Conservation (phyloP, 2,113 vertebrate genomes). For the Ophthalmolycus amberensis region DNA sequence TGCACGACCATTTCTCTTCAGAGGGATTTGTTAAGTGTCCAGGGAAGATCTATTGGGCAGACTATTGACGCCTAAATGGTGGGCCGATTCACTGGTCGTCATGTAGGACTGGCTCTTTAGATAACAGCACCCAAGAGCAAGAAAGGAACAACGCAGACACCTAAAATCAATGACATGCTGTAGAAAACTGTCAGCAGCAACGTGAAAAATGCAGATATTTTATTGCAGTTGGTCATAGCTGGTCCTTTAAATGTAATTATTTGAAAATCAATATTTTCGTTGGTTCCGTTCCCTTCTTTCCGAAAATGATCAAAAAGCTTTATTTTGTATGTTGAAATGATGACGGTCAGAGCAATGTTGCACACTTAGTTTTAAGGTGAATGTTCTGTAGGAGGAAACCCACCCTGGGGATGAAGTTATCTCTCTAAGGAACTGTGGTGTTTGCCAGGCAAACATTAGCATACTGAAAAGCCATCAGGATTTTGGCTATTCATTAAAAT, state of each 20-base stretch:
- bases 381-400: conserved; percentile 16
- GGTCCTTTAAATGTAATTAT: neutral
- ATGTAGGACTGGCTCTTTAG: neutral
- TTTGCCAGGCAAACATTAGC: conserved; percentile 62
- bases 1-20: neutral
- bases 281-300: neutral
- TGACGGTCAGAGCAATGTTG: conserved; percentile 36
- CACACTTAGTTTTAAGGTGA: neutral
- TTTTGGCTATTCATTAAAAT: conserved; percentile 52
- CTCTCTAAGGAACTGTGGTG: conserved; percentile 30
- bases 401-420: conserved; percentile 35
- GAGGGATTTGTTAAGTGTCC: conserved; percentile 25
- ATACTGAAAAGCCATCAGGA: conserved; percentile 42
- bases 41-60: neutral
- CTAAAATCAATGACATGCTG: neutral
- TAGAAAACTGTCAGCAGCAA: neutral
- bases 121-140: neutral
- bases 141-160: no score
- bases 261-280: neutral
- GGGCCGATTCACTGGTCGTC: neutral
- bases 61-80: neutral
- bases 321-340: conserved; percentile 7
- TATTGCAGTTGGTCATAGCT: no score
- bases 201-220: neutral
- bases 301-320: neutral